Percentiles rank a stretch among this genome's conserved stretches.
phyloP scores from a whole-genome alignment of 2,113 vertebrate species.

The Podarcis muralis region DNA sequence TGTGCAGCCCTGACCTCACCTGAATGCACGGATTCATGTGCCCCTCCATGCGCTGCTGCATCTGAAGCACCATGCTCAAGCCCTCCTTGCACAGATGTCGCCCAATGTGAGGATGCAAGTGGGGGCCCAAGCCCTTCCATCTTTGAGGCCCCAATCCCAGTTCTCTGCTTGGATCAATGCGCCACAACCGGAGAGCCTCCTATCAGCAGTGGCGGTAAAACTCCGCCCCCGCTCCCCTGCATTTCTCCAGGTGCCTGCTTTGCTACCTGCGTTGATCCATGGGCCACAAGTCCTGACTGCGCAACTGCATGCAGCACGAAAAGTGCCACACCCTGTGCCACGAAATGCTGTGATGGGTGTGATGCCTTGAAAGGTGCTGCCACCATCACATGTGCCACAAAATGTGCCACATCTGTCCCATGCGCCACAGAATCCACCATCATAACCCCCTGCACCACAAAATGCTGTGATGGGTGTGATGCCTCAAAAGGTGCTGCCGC shows the following conservation, averaged over 20 bases:
- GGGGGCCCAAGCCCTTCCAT: background rate
- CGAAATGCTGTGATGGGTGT: no score
- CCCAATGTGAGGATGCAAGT: background rate
- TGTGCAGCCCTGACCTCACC: no score
- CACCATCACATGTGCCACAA: no score
- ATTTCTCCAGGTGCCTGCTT: background rate
- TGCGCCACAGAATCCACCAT: background rate
- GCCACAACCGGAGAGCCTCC: background rate
- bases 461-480: background rate
- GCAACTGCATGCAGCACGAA: no score
- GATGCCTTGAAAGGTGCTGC: no score
- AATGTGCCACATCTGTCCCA: background rate
- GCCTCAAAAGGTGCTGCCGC: background rate
- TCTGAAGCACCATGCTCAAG: background rate
- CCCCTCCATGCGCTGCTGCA: background rate
- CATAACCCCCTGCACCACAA: background rate
- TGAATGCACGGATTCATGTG: background rate
- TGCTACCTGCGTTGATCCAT: background rate
- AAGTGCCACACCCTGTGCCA: no score
- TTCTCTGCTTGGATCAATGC: rapidly evolving
- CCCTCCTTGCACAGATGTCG: background rate
- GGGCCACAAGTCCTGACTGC: no score
- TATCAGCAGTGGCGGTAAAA: no score
- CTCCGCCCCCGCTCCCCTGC: background rate
- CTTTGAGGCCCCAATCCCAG: background rate